Evolutionary conservation across 2,797 vertebrate genomes (phyloP).

Genomic region (Phylloscopus collybita): DNA sequence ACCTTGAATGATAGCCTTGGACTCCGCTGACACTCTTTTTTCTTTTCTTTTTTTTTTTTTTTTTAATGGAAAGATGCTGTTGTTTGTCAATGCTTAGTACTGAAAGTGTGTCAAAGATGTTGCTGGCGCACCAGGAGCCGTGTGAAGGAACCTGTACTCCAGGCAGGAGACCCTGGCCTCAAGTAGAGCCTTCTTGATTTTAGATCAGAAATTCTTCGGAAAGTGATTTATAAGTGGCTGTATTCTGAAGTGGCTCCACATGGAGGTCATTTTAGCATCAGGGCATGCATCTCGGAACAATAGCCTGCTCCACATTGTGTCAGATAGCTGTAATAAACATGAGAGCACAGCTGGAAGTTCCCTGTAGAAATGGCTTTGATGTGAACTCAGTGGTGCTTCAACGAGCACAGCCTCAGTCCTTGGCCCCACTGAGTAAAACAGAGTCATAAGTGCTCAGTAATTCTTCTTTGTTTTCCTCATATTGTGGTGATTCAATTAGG

Average conservation of each 20-base stretch:
- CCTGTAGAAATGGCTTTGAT: slow-evolving; percentile 11
- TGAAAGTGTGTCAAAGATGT: not conserved
- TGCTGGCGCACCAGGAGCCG: rapidly evolving
- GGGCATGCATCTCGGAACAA: not conserved
- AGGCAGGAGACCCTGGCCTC: not conserved
- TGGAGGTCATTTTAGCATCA: not conserved
- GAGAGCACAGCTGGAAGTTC: slow-evolving; percentile 5
- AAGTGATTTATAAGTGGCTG: not conserved
- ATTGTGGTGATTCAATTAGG: not conserved
- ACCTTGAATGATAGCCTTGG: not conserved
- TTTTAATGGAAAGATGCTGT: not conserved
- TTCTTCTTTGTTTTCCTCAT: slow-evolving; percentile 22
- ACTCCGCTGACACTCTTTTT: not conserved
- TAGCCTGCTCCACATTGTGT: not conserved
- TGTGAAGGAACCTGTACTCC: not conserved
- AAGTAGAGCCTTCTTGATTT: not conserved
- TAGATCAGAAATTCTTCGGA: not conserved
- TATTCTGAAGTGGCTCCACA: not conserved
- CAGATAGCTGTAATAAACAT: slow-evolving; percentile 1
- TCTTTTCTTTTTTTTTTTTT: not conserved
- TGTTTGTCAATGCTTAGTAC: not conserved
- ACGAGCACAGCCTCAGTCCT: not conserved
- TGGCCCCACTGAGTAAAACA: not conserved
- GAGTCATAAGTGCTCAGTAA: not conserved
- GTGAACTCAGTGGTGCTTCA: not conserved